Evolutionary conservation across 2,113 vertebrate genomes (phyloP).

Genomic region (Gymnobelideus leadbeateri): DNA sequence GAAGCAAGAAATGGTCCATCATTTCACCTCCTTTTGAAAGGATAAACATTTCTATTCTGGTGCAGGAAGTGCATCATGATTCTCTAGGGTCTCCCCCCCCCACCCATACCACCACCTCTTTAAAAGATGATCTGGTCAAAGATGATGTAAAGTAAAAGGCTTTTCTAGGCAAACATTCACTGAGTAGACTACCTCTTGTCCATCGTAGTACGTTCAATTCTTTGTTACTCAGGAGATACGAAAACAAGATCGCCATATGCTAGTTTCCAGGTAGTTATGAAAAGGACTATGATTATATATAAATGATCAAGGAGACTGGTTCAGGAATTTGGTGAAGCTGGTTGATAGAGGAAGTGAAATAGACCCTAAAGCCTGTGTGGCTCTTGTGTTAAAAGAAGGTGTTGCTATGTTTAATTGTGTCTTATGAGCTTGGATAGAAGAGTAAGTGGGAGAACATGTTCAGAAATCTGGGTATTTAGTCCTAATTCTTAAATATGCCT

Average conservation of each 20-base stretch:
- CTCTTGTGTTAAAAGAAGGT: not conserved
- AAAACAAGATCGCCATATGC: slow-evolving; percentile 41
- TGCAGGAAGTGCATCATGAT: slow-evolving; percentile 79
- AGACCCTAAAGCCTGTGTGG: not conserved
- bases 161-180: slow-evolving; percentile 39
- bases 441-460: not conserved
- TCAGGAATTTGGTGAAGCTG: not conserved
- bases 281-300: not conserved
- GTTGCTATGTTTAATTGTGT: not conserved
- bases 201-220: slow-evolving; percentile 42
- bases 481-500: not conserved
- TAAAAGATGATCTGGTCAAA: slow-evolving; percentile 60
- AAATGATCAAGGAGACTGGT: not conserved
- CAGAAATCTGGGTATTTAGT: not conserved
- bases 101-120: not conserved
- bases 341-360: not conserved
- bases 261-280: slow-evolving; percentile 42
- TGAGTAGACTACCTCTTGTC: slow-evolving; percentile 4
- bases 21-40: slow-evolving; percentile 55
- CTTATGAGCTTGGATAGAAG: not conserved
- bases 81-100: slow-evolving; percentile 29
- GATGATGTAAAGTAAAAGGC: slow-evolving; percentile 54
- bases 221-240: slow-evolving; percentile 8
- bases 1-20: slow-evolving; percentile 47
- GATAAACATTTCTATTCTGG: slow-evolving; percentile 62